Evolutionary conservation across 2,888 invertebrate genomes (phyloP).

Genomic region (Eupithecia dodoneata): DNA sequence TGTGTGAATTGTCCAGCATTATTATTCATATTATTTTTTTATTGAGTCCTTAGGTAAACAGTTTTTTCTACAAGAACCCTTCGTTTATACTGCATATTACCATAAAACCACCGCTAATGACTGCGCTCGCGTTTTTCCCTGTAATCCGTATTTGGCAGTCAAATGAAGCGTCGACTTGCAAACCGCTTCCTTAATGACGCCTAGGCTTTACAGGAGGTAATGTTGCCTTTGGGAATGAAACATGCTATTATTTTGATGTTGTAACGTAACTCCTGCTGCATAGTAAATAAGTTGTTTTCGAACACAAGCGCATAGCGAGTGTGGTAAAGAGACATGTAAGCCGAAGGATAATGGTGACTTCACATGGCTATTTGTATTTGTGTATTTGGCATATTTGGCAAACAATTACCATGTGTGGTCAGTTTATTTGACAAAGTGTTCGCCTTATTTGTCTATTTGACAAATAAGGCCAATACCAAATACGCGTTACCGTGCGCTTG

Average conservation of each 20-base stretch:
- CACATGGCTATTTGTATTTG: too few relatives aligned
- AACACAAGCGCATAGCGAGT: too few relatives aligned
- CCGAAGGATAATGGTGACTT: too few relatives aligned
- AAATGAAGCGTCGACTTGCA: constrained; percentile 53
- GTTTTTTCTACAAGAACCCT: neutral
- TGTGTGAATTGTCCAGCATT: too few relatives aligned
- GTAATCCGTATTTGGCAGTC: constrained; percentile 51
- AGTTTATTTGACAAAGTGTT: too few relatives aligned
- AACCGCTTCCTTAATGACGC: constrained; percentile 30
- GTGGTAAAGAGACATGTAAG: too few relatives aligned
- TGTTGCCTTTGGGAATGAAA: constrained; percentile 10
- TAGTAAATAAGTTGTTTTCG: too few relatives aligned
- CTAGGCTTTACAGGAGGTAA: constrained; percentile 23
- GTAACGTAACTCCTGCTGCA: neutral
- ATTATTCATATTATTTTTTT: neutral
- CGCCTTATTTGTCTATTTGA: too few relatives aligned
- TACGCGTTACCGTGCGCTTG: too few relatives aligned
- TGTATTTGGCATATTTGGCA: too few relatives aligned
- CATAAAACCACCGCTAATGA: constrained; percentile 30
- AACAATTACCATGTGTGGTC: too few relatives aligned
- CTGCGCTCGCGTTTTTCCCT: constrained; percentile 17
- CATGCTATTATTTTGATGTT: neutral
- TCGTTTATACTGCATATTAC: constrained; percentile 13
- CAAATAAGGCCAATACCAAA: too few relatives aligned
- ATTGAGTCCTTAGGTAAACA: neutral